These are phyloP conservation scores for Brachionus rubens DNA, from an alignment of 1,140 invertebrate species.

Conservation along the genomic window DNA sequence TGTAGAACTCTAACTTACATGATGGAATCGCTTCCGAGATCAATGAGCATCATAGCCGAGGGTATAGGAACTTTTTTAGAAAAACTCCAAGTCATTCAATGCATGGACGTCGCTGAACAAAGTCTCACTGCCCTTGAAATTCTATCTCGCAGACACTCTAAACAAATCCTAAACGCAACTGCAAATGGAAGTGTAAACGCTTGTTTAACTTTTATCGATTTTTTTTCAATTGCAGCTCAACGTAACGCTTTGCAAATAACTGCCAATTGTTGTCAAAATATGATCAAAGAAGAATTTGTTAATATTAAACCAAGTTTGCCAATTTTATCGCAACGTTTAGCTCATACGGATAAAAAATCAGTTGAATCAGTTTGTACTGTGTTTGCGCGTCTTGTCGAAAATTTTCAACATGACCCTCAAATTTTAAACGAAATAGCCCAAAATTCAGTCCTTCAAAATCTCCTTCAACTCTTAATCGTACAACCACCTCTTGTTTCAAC, in stretches of 20 bases:
- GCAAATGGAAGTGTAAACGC: conserved; percentile 70
- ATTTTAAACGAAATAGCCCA: conserved; percentile 91
- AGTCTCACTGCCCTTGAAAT: conserved; percentile 91
- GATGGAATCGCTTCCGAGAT: conserved; percentile 95
- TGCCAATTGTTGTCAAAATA: conserved; percentile 91
- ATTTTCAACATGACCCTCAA: conserved; percentile 84
- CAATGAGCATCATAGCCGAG: conserved; percentile 90
- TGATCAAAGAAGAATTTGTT: conserved; percentile 82
- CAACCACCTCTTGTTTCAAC: conserved; percentile 87
- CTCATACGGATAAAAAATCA: conserved; percentile 67
- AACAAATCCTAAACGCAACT: conserved; percentile 88
- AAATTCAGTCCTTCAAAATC: conserved; percentile 81
- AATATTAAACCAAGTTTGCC: conserved; percentile 82
- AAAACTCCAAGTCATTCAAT: conserved; percentile 87
- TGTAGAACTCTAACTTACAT: conserved; percentile 96
- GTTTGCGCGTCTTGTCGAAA: conserved; percentile 90
- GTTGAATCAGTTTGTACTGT: conserved; percentile 76
- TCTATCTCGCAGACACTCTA: conserved; percentile 89
- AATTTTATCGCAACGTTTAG: conserved; percentile 77
- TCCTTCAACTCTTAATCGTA: conserved; percentile 71
- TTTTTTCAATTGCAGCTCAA: conserved; percentile 89
- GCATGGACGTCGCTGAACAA: conserved; percentile 98
- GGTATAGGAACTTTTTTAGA: conserved; percentile 77
- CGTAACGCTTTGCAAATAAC: conserved; percentile 87
- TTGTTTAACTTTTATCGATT: conserved; percentile 91